phyloP scores from a whole-genome alignment of 1,140 invertebrate species.

The Tetramorium alpestre region DNA sequence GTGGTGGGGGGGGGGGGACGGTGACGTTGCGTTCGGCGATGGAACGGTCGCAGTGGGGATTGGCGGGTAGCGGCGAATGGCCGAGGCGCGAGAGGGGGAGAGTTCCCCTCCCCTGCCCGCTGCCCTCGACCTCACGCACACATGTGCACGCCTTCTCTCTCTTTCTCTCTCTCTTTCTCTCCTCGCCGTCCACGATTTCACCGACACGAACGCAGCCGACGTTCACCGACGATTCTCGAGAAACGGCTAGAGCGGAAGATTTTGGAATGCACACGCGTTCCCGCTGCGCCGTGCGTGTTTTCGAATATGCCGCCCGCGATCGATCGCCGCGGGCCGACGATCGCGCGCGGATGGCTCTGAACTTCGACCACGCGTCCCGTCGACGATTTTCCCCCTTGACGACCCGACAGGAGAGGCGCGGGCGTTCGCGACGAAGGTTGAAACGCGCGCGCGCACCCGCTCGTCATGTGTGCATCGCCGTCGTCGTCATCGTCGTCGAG shows the following conservation, averaged over 20 bases:
- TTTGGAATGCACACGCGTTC: slow-evolving; percentile 45
- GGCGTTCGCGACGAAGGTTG: not conserved
- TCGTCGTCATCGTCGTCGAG: not conserved
- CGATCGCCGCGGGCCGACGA: not conserved
- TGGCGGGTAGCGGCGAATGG: not conserved
- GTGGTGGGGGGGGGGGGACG: not conserved
- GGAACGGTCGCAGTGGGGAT: slow-evolving; percentile 15
- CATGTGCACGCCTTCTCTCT: too few relatives aligned
- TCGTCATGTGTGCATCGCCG: too few relatives aligned
- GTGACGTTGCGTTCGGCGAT: slow-evolving; percentile 60
- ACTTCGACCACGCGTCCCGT: not conserved
- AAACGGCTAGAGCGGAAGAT: slow-evolving; percentile 63
- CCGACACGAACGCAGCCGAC: slow-evolving; percentile 51
- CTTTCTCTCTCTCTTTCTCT: too few relatives aligned
- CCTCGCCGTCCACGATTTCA: slow-evolving; percentile 64
- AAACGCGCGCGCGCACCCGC: not conserved
- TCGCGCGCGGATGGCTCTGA: not conserved
- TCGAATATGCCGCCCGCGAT: slow-evolving; percentile 24
- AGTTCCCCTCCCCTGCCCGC: not conserved
- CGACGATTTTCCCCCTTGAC: not conserved
- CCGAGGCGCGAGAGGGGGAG: slow-evolving; percentile 11
- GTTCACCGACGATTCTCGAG: slow-evolving; percentile 52
- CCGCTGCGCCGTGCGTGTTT: not conserved
- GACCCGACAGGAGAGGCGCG: not conserved
- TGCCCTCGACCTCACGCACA: not conserved